phyloP scores from a whole-genome alignment of 2,113 vertebrate genomes.

The Dendropsophus ebraccatus region DNA sequence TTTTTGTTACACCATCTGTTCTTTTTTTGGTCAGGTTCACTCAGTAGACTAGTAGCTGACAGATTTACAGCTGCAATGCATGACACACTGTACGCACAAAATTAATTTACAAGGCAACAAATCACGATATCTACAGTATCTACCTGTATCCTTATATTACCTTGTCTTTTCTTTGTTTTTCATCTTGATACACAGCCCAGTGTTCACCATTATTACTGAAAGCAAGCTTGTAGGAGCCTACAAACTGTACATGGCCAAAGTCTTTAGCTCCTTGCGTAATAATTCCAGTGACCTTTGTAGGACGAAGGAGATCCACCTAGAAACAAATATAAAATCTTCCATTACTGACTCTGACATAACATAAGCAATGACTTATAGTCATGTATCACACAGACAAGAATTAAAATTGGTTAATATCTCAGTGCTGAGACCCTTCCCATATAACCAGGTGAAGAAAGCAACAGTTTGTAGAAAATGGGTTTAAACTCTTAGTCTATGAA shows the following conservation, averaged over 20 bases:
- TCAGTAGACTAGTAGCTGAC: neutral
- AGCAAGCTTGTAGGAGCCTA: constrained; percentile 96
- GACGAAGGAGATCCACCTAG: constrained; percentile 91
- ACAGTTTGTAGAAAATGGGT: no score
- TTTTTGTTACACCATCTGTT: constrained; percentile 1
- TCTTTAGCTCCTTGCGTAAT: constrained; percentile 99
- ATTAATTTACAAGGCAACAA: constrained; percentile 33
- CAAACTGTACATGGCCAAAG: constrained; percentile 97
- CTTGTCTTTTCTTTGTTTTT: constrained; percentile 97
- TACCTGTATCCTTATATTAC: constrained; percentile 70
- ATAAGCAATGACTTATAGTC: neutral
- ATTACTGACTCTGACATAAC: neutral
- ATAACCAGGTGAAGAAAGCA: no score
- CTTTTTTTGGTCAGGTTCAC: constrained; percentile 20
- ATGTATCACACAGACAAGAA: no score
- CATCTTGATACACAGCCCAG: constrained; percentile 93
- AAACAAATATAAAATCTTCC: neutral
- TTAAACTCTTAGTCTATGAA: no score
- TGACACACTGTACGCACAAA: constrained; percentile 1
- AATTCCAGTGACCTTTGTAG: constrained; percentile 94
- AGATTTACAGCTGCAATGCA: constrained; percentile 11
- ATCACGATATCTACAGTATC: neutral
- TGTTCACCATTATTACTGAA: constrained; percentile 91
- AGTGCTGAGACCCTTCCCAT: no score
- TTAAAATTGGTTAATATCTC: no score